Conservation (phyloP, 2,888 invertebrate genomes). For the Cosmia trapezina region DNA sequence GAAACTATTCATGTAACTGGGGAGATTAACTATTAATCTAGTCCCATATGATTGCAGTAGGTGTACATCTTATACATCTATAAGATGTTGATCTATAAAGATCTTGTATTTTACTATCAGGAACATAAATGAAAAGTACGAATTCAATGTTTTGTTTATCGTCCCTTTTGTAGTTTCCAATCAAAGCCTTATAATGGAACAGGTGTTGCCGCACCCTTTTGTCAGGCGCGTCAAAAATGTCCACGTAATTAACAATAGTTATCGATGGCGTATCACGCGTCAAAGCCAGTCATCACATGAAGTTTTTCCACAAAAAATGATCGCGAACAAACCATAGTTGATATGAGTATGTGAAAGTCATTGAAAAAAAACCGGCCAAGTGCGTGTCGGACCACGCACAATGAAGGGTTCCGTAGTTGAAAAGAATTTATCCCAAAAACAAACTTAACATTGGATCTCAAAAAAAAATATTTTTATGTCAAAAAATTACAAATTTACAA, state of each 20-base stretch:
- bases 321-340: background rate
- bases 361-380: too few species aligned
- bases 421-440: too few species aligned
- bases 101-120: background rate
- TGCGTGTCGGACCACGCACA: too few species aligned
- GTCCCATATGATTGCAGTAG: background rate
- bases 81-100: too few species aligned
- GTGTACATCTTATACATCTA: too few species aligned
- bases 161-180: background rate
- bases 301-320: conserved; percentile 16
- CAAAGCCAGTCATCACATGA: background rate
- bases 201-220: background rate
- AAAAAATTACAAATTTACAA: too few species aligned
- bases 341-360: background rate
- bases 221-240: conserved; percentile 1
- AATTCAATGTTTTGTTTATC: conserved; percentile 15
- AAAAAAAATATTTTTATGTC: too few species aligned
- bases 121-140: background rate
- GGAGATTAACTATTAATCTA: background rate
- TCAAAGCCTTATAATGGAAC: conserved; percentile 9
- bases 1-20: background rate
- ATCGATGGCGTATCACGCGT: background rate
- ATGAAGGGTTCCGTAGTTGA: too few species aligned
- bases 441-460: too few species aligned
- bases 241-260: background rate